phyloP scores from a whole-genome alignment of 1,140 invertebrate genomes.

The Drosophila kohkoa region DNA sequence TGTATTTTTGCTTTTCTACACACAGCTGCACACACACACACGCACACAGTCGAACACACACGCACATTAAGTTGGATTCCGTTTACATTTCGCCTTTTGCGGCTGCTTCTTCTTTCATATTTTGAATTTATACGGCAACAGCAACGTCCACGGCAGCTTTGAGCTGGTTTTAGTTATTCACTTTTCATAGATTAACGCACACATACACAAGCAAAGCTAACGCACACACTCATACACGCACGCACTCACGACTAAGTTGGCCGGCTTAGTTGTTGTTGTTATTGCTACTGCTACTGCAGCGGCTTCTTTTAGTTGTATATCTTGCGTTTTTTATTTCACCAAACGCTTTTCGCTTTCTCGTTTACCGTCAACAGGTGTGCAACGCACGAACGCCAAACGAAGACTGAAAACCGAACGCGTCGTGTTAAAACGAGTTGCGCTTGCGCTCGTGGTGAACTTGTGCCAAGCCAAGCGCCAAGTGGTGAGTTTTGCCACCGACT shows the following conservation, averaged over 20 bases:
- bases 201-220: conserved; percentile 24
- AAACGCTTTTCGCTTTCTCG: background rate
- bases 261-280: conserved; percentile 5
- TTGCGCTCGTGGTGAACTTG: conserved; percentile 32
- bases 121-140: conserved; percentile 49
- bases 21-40: conserved; percentile 38
- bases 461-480: background rate
- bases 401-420: conserved; percentile 56
- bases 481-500: conserved; percentile 31
- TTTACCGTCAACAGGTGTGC: conserved; percentile 70
- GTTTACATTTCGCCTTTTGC: conserved; percentile 75
- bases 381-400: conserved; percentile 59
- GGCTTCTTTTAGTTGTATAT: conserved; percentile 42
- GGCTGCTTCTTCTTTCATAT: conserved; percentile 56
- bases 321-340: conserved; percentile 13
- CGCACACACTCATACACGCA: conserved; percentile 15
- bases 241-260: conserved; percentile 16
- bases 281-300: background rate
- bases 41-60: conserved; percentile 5
- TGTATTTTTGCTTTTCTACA: conserved; percentile 70
- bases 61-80: conserved; percentile 59
- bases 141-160: conserved; percentile 47
- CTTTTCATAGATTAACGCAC: conserved; percentile 75
- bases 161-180: conserved; percentile 73
- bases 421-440: conserved; percentile 24